Percentiles rank a stretch among this genome's conserved stretches.
Conservation (phyloP, 2,797 vertebrate genomes). For the Gila robusta region DNA sequence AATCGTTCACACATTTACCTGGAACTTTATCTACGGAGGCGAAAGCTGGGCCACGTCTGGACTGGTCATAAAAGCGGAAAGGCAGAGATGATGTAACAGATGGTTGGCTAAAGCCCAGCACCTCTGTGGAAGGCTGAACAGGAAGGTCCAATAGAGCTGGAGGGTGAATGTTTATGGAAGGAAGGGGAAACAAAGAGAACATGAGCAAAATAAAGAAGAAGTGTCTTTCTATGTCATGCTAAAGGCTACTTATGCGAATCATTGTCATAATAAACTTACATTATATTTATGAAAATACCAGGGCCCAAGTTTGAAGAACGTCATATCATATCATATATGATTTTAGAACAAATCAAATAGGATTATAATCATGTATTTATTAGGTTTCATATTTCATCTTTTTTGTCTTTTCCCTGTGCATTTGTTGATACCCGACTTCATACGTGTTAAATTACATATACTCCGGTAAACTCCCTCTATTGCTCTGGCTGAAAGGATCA, state of each 20-base stretch:
- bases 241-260: too few relatives aligned
- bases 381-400: too few relatives aligned
- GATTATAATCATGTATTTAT: too few relatives aligned
- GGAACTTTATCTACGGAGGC: constrained; percentile 97
- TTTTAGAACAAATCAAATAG: too few relatives aligned
- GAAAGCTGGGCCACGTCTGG: constrained; percentile 89
- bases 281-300: too few relatives aligned
- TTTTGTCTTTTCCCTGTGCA: too few relatives aligned
- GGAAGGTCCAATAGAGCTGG: constrained; percentile 90
- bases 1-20: constrained; percentile 79
- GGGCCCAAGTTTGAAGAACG: too few relatives aligned
- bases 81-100: constrained; percentile 85
- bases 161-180: constrained; percentile 69
- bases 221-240: too few relatives aligned
- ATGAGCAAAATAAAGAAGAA: neutral
- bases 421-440: too few relatives aligned
- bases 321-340: too few relatives aligned
- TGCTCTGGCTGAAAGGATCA: neutral
- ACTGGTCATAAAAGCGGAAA: constrained; percentile 96
- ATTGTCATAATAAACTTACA: too few relatives aligned
- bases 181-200: neutral
- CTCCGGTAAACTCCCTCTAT: neutral
- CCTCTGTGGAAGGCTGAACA: constrained; percentile 85
- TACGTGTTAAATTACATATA: too few relatives aligned
- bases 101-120: constrained; percentile 90